Evolutionary conservation across 2,113 vertebrate species (phyloP), one percentile per base, ranked within the genome.

Genomic region (Perca schrenkii): DNA sequence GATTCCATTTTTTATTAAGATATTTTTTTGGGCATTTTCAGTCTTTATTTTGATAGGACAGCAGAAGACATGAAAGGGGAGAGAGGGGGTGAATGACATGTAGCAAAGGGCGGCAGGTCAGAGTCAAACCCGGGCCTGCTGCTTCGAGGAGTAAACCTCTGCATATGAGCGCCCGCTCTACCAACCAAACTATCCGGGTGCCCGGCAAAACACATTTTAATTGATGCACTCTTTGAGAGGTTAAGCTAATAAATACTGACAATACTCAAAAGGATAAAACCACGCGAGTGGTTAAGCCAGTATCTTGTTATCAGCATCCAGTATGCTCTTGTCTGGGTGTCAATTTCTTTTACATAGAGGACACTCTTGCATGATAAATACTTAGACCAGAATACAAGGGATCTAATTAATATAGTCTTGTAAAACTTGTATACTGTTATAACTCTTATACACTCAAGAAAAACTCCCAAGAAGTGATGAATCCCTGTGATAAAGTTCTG

Each of bases 341-440:
- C 46, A 66, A 28, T 28, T 66, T 66, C 8, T 10, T 43, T 43
- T 11, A 43, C 6, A 28, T 11, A 14, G 63, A 31, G 12, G 21
- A 21, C n/a, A 40, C 11, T n/a, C 11, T 43, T 53, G 22, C 17
- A 68, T 62, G 49, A 81, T 81, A 50, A 52, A 7, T 12, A 64
- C 17, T n/a, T 61, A 4, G 49, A 43, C 10, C 34, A 43, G 43
- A 53, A 43, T 19, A 43, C 10, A 57, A 7, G 36, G 12, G 40
- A 67, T 49, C 2, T 57, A 34, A 67, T 49, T 17, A 47, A 46
- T 58, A 3, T 43, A 22, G 36, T 57, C 13, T 19, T 17, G 21
- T n/a, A 77, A 46, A 40, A 64, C 15, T 14, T 2, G 6, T 28
- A 16, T 25, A 65, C 50, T 4, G 0, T 53, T 19, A 21, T 21